A percentile compares a stretch with the other conserved stretches of the same genome.
Conservation (phyloP, 2,888 invertebrate species). For the Magallana nippona region DNA sequence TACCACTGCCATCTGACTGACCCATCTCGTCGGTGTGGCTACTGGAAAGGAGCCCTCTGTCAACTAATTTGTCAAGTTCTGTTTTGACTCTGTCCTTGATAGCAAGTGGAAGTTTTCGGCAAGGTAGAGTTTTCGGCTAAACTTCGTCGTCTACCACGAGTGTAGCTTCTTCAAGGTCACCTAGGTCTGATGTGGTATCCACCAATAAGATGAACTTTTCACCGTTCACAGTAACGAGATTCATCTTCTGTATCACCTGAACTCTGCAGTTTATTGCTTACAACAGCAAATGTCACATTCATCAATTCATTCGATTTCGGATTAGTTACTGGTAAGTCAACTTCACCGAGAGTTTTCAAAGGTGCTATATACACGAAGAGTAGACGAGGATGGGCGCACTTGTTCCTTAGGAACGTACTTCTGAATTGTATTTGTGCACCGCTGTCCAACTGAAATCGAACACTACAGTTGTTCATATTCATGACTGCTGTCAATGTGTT, state of each 20-base stretch:
- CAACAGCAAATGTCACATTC: conserved; percentile 23
- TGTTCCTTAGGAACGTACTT: conserved; percentile 35
- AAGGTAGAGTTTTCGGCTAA: conserved; percentile 35
- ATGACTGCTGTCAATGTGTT: conserved; percentile 15
- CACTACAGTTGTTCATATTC: conserved; percentile 42
- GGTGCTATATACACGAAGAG: conserved; percentile 13
- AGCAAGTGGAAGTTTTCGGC: conserved; percentile 44
- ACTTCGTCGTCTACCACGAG: conserved; percentile 35
- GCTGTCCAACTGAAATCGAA: conserved; percentile 57
- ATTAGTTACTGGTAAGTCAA: conserved; percentile 32
- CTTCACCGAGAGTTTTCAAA: conserved; percentile 34
- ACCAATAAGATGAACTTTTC: conserved; percentile 33
- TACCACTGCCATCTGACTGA: conserved; percentile 4
- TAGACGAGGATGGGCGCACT: conserved; percentile 21
- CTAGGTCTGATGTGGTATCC: background rate
- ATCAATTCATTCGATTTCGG: background rate
- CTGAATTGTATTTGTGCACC: conserved; percentile 53
- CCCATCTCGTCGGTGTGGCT: too few species aligned
- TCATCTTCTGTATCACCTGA: background rate
- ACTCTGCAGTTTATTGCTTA: conserved; percentile 36
- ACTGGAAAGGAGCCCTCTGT: conserved; percentile 31
- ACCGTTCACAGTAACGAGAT: conserved; percentile 37
- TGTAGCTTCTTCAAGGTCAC: conserved; percentile 38
- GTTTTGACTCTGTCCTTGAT: conserved; percentile 38
- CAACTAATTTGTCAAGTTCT: conserved; percentile 43